Evolutionary conservation across 2,797 vertebrate genomes (phyloP).

Genomic region (Garrulus glandarius): DNA sequence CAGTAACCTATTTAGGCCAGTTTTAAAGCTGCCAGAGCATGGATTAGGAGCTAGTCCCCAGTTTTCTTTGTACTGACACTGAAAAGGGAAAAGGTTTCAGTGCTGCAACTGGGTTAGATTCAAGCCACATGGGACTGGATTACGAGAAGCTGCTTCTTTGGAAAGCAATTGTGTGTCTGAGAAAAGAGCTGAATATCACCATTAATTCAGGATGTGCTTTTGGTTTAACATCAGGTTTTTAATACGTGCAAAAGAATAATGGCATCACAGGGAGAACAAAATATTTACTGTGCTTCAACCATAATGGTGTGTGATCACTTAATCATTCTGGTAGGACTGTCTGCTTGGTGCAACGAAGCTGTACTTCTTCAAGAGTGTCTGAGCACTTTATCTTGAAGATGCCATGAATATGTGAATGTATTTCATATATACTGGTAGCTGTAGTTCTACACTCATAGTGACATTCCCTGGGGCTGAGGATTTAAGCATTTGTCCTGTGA

Average conservation of each 20-base stretch:
- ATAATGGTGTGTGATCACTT: not conserved
- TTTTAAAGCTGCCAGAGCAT: not conserved
- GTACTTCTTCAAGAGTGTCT: not conserved
- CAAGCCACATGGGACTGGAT: not conserved
- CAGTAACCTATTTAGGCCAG: constrained; percentile 11
- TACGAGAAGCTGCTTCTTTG: constrained; percentile 6
- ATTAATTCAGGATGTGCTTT: not conserved
- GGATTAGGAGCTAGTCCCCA: not conserved
- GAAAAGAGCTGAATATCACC: not conserved
- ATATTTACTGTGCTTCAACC: not conserved
- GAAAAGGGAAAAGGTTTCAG: not conserved
- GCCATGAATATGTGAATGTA: not conserved
- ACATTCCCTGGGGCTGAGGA: not conserved
- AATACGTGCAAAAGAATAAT: not conserved
- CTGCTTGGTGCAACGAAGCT: not conserved
- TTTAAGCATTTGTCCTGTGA: not conserved
- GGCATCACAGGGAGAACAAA: not conserved
- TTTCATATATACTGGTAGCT: not conserved
- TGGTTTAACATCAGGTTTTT: not conserved
- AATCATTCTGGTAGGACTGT: not conserved
- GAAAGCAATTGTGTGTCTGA: not conserved
- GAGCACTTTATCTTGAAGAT: not conserved
- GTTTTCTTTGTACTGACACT: not conserved
- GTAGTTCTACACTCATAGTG: not conserved
- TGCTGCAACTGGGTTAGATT: not conserved